These are phyloP conservation scores for Conus ventricosus DNA, from an alignment of 1,140 invertebrate species.

Conservation along the genomic window DNA sequence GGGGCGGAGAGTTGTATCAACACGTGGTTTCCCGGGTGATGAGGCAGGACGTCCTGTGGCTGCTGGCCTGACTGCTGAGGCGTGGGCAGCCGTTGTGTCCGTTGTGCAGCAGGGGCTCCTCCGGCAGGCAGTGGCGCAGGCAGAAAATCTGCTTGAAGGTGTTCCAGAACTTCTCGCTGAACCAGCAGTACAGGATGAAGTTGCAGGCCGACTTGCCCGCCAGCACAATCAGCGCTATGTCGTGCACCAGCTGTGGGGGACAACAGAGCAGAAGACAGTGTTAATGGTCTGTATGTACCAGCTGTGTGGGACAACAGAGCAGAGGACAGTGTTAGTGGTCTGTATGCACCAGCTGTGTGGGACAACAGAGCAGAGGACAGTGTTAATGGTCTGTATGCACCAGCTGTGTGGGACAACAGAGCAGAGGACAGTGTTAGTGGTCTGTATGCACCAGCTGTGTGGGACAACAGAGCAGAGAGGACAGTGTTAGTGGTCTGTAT, in stretches of 20 bases:
- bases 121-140: constrained; percentile 46
- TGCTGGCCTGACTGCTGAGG: background rate
- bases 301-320: no score
- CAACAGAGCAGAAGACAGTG: background rate
- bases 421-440: no score
- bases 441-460: no score
- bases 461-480: no score
- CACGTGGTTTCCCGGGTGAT: constrained; percentile 34
- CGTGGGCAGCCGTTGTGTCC: constrained; percentile 39
- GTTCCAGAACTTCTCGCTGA: constrained; percentile 85
- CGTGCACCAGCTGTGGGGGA: constrained; percentile 31
- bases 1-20: background rate
- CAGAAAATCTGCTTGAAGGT: constrained; percentile 84
- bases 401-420: no score
- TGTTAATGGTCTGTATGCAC: no score
- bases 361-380: background rate
- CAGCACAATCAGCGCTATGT: constrained; percentile 79
- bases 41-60: constrained; percentile 26
- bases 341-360: background rate
- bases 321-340: background rate
- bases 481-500: no score
- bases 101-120: constrained; percentile 32
- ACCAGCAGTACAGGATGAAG: constrained; percentile 86
- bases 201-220: constrained; percentile 83
- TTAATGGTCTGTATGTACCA: no score